Conservation (phyloP, 1,140 invertebrate genomes). For the Drosophila funebris region DNA sequence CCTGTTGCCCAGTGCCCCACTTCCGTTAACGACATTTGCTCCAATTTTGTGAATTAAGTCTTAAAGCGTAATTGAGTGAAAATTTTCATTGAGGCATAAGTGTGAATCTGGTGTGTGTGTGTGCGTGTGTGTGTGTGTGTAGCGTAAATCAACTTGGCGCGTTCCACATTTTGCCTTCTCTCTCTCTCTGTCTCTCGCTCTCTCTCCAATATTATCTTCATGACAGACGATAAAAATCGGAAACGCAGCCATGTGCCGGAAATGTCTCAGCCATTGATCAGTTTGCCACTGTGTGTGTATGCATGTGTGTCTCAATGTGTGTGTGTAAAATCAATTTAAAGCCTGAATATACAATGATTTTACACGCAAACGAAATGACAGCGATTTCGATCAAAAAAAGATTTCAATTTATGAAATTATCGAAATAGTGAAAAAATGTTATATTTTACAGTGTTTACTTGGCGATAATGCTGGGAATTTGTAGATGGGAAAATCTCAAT, state of each 20-base stretch:
- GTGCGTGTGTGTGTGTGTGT: slow-evolving; percentile 11
- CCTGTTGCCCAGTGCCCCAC: slow-evolving; percentile 42
- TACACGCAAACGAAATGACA: slow-evolving; percentile 27
- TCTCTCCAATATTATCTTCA: background rate
- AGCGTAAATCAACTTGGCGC: slow-evolving; percentile 57
- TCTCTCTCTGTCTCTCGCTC: background rate
- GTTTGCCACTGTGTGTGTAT: slow-evolving; percentile 26
- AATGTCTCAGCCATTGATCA: slow-evolving; percentile 73
- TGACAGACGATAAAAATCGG: slow-evolving; percentile 39
- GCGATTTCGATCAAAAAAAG: background rate
- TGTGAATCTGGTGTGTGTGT: slow-evolving; percentile 14
- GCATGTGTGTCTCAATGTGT: slow-evolving; percentile 10
- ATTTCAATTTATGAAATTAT: too few relatives aligned
- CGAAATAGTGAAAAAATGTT: background rate
- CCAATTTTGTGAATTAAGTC: slow-evolving; percentile 79
- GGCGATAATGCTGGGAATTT: too few relatives aligned
- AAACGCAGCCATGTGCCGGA: slow-evolving; percentile 61
- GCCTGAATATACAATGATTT: slow-evolving; percentile 15
- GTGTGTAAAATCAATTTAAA: slow-evolving; percentile 45
- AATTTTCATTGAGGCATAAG: slow-evolving; percentile 78
- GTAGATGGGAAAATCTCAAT: too few relatives aligned
- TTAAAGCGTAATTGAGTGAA: slow-evolving; percentile 83
- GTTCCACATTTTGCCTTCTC: background rate
- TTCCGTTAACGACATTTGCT: slow-evolving; percentile 68
- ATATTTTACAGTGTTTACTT: too few relatives aligned